A percentile compares a stretch with the other conserved stretches of the same genome.
Evolutionary conservation across 1,140 invertebrate genomes (phyloP).

Genomic region (Campoletis sonorensis): DNA sequence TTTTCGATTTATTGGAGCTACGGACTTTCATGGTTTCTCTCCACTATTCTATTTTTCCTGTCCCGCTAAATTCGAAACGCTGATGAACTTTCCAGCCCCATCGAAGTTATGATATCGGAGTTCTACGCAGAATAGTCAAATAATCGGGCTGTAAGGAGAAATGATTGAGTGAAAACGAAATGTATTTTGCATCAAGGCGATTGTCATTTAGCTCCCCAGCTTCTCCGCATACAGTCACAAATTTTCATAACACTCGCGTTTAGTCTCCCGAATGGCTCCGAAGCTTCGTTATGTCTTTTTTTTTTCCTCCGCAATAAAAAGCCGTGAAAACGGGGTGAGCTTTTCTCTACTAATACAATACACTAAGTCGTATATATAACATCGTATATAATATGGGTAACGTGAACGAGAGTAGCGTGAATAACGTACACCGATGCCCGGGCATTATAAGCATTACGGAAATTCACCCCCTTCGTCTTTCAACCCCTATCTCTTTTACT

Average conservation of each 20-base stretch:
- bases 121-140: not conserved
- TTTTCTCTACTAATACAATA: slow-evolving; percentile 12
- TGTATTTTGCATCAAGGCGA: not conserved
- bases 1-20: slow-evolving; percentile 50
- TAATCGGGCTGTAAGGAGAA: not conserved
- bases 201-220: slow-evolving; percentile 51
- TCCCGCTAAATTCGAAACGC: not conserved
- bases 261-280: not conserved
- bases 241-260: slow-evolving; percentile 29
- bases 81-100: too few relatives aligned
- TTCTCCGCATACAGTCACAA: slow-evolving; percentile 52
- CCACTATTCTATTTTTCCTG: not conserved
- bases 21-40: not conserved
- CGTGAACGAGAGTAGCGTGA: slow-evolving; percentile 36
- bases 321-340: slow-evolving; percentile 59
- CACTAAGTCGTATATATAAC: not conserved
- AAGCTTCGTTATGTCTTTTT: slow-evolving; percentile 26
- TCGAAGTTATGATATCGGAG: too few relatives aligned
- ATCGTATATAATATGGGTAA: slow-evolving; percentile 29
- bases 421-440: slow-evolving; percentile 45
- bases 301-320: slow-evolving; percentile 67
- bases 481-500: slow-evolving; percentile 38
- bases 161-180: not conserved
- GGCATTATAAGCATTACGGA: slow-evolving; percentile 71
- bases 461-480: slow-evolving; percentile 68